Evolutionary conservation across 1,140 invertebrate genomes (phyloP), one percentile per base, ranked within the genome.

Genomic region (Halesus radiatus): DNA sequence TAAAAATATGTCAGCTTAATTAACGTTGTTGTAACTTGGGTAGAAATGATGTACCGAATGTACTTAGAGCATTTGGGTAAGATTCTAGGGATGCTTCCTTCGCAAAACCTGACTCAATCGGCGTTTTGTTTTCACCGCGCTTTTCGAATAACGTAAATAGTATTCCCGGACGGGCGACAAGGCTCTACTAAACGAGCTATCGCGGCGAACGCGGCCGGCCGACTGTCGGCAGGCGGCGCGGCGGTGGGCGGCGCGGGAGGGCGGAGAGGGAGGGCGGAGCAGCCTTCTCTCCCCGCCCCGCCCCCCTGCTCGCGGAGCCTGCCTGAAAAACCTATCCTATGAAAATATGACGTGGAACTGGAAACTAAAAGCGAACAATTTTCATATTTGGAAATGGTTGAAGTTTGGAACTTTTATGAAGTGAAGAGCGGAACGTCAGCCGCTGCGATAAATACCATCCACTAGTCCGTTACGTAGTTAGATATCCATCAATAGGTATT

Each of bases 191-290:
- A 18, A 76, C 75, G 23, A 50, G 56, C 70, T 56, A 58, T 75
- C 78, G 58, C 78, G 78, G 78, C 78, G 68, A 66, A 74, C 52
- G 78, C 78, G 68, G 78, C 78, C 78, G 78, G 78, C 58, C 68
- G 70, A 79, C 78, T 79, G 78, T 37, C 56, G 78, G 56, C 37
- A 10, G 70, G 53, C 53, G 66, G 56, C 32, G 20, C 18, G 53
- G 32, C 50, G 22, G 75, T 20, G 3, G 74, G 58, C 16, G 62
- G 76, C 64, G 50, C 26, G 50, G 13, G 76, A 52, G 18, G 50
- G 52, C 29, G 58, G 20, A 29, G 50, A 29, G 50, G 5, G 76
- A 29, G 18, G 23, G 52, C 18, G 45, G 20, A 52, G 54, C 5
- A 10, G 13, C 78, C 37, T 64, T 50, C 60, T 37, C 68, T 26